These are phyloP conservation scores for Drosophila setifemur DNA, from an alignment of 1,140 invertebrate species.

Conservation along the genomic window DNA sequence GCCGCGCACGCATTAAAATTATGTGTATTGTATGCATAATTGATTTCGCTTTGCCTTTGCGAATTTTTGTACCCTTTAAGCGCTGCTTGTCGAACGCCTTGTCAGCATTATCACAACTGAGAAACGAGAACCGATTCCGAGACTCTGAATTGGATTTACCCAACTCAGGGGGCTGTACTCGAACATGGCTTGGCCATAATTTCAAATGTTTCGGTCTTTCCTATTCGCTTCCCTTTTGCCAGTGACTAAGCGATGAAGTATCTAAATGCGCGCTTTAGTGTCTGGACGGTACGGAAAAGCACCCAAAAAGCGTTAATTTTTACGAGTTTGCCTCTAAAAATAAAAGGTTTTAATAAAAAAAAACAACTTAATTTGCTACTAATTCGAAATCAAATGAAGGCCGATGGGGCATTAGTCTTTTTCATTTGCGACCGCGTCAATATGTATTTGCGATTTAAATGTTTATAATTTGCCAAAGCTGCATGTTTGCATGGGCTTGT, in stretches of 20 bases:
- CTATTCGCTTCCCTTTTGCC: slow-evolving; percentile 5
- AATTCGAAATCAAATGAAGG: slow-evolving; percentile 48
- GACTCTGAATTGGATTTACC: slow-evolving; percentile 31
- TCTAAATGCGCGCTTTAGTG: slow-evolving; percentile 17
- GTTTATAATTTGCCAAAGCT: slow-evolving; percentile 42
- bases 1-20: slow-evolving; percentile 44
- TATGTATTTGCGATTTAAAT: slow-evolving; percentile 31
- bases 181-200: slow-evolving; percentile 16
- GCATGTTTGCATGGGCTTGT: slow-evolving; percentile 40
- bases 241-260: slow-evolving; percentile 40
- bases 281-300: slow-evolving; percentile 36
- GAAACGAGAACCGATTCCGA: neutral
- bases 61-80: slow-evolving; percentile 52
- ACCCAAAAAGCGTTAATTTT: slow-evolving; percentile 53
- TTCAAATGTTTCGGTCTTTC: slow-evolving; percentile 8
- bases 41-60: slow-evolving; percentile 58
- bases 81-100: slow-evolving; percentile 23
- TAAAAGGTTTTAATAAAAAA: slow-evolving; percentile 34
- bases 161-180: slow-evolving; percentile 2
- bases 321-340: slow-evolving; percentile 35
- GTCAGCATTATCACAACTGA: slow-evolving; percentile 34
- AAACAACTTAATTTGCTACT: slow-evolving; percentile 51
- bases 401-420: slow-evolving; percentile 44
- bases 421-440: slow-evolving; percentile 2
- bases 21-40: slow-evolving; percentile 76